Conservation (phyloP, 2,888 invertebrate species). For the Ptilodon capucinus region DNA sequence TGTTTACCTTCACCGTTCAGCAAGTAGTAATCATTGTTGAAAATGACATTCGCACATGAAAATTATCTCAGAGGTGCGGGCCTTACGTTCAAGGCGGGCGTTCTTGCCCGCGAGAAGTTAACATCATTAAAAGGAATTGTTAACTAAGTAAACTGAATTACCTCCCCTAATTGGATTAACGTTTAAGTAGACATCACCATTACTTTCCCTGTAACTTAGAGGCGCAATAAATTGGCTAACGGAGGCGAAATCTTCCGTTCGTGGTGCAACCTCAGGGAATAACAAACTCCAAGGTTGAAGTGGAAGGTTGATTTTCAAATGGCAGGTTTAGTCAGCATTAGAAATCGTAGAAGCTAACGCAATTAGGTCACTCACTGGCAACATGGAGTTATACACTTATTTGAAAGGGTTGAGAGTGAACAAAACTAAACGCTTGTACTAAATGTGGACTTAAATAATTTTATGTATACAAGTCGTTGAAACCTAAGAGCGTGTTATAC, state of each 20-base stretch:
- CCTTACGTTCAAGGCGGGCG: no score
- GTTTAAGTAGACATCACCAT: conserved; percentile 45
- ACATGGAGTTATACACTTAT: conserved; percentile 38
- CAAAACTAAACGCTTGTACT: no score
- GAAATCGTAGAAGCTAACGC: conserved; percentile 42
- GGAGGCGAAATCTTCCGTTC: conserved; percentile 40
- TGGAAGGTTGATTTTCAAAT: conserved; percentile 23
- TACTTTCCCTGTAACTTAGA: conserved; percentile 49
- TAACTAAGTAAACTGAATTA: no score
- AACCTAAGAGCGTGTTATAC: no score
- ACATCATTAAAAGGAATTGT: no score
- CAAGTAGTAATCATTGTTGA: no score
- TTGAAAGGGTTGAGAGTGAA: conserved; percentile 32
- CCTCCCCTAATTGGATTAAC: conserved; percentile 52
- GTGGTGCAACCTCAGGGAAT: conserved; percentile 19
- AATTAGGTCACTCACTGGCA: conserved; percentile 55
- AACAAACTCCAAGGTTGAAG: conserved; percentile 19
- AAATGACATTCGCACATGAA: no score
- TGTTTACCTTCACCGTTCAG: no score
- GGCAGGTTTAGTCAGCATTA: conserved; percentile 17
- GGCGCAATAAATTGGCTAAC: conserved; percentile 52
- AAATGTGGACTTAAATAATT: no score
- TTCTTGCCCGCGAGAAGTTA: no score
- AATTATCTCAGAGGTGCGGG: no score
- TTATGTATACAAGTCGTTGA: no score